A percentile compares a stretch with the other conserved stretches of the same genome.
These are phyloP conservation scores for Emydoidea blandingii DNA, from an alignment of 2,797 vertebrate genomes.

Conservation along the genomic window DNA sequence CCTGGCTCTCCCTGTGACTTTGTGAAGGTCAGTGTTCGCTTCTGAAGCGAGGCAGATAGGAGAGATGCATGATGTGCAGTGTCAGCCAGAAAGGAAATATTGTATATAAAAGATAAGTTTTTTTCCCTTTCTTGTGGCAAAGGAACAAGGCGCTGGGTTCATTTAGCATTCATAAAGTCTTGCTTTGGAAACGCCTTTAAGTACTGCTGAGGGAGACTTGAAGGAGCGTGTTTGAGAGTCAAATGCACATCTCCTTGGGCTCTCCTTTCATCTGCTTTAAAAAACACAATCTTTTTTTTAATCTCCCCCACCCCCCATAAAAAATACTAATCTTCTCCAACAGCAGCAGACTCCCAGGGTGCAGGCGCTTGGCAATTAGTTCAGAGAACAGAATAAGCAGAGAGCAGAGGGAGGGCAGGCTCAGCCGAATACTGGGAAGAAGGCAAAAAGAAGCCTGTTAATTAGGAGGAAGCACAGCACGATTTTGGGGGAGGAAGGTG, in stretches of 20 bases:
- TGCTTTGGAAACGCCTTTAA: constrained; percentile 82
- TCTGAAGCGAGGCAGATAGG: constrained; percentile 67
- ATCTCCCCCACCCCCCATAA: constrained; percentile 26
- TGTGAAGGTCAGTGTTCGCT: constrained; percentile 72
- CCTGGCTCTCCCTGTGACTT: constrained; percentile 67
- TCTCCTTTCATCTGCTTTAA: constrained; percentile 83
- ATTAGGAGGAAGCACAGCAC: constrained; percentile 37
- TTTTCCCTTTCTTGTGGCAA: constrained; percentile 74
- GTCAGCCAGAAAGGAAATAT: constrained; percentile 73
- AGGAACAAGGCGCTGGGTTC: constrained; percentile 76
- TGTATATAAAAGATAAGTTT: constrained; percentile 77
- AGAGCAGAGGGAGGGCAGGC: constrained; percentile 48
- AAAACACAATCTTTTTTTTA: constrained; percentile 76
- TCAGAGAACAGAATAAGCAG: constrained; percentile 37
- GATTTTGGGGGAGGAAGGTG: not conserved
- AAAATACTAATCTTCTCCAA: constrained; percentile 76
- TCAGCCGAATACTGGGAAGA: not conserved
- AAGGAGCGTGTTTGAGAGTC: constrained; percentile 82
- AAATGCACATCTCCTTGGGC: constrained; percentile 81
- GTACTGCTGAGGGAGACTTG: constrained; percentile 81
- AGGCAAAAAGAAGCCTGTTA: not conserved
- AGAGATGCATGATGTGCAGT: not conserved
- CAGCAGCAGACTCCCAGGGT: constrained; percentile 73
- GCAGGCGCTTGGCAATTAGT: constrained; percentile 74
- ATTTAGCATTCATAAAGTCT: constrained; percentile 85